Percentiles rank a stretch among this genome's conserved stretches.
These are phyloP conservation scores for Tyria jacobaeae DNA, from an alignment of 2,888 invertebrate species.

Conservation along the genomic window DNA sequence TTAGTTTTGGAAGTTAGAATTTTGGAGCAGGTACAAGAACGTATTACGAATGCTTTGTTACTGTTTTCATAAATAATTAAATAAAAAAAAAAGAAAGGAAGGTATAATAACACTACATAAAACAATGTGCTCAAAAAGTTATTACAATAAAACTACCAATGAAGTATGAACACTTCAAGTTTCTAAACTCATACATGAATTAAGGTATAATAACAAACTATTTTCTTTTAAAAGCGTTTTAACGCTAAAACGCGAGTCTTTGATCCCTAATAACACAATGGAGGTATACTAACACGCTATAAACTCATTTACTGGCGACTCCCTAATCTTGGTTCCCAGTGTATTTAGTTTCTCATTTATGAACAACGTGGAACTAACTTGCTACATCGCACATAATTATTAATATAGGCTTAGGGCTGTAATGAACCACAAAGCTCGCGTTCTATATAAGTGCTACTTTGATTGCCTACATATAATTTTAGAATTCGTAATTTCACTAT, in stretches of 20 bases:
- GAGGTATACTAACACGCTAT: conserved; percentile 75
- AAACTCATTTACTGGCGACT: conserved; percentile 76
- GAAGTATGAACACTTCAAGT: conserved; percentile 8
- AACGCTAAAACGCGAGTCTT: conserved; percentile 56
- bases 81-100: too few species aligned
- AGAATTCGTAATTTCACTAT: conserved; percentile 37
- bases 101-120: too few species aligned
- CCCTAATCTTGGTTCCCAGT: conserved; percentile 70
- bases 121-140: too few species aligned
- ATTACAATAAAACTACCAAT: conserved; percentile 23
- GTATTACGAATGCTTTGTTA: too few species aligned
- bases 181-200: conserved; percentile 26
- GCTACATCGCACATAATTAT: conserved; percentile 55
- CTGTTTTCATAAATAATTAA: too few species aligned
- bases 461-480: conserved; percentile 51
- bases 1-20: too few species aligned
- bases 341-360: conserved; percentile 79
- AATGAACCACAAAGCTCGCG: conserved; percentile 59
- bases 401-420: conserved; percentile 63
- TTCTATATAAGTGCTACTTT: conserved; percentile 39
- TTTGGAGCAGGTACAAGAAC: too few species aligned
- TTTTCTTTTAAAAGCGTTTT: conserved; percentile 54
- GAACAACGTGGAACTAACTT: conserved; percentile 62
- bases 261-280: conserved; percentile 68
- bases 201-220: conserved; percentile 46